Evolutionary conservation across 2,113 vertebrate species (phyloP).

Genomic region (Syrmaticus mikado): DNA sequence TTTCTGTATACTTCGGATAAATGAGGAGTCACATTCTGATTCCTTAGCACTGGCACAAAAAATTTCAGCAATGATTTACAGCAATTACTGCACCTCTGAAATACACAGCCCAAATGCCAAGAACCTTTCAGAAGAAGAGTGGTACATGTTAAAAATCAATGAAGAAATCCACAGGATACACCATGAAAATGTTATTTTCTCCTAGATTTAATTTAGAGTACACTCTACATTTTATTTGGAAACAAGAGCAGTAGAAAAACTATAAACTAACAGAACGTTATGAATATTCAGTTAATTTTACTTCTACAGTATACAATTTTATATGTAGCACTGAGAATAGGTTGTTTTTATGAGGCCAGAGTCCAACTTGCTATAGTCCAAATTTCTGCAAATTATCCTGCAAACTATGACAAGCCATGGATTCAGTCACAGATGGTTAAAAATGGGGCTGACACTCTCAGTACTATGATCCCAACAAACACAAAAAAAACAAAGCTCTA

Average conservation of each 20-base stretch:
- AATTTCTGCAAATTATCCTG: conserved; percentile 69
- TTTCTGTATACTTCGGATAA: neutral
- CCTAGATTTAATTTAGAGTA: conserved; percentile 72
- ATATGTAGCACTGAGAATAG: conserved; percentile 70
- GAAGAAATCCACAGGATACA: conserved; percentile 55
- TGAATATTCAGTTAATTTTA: conserved; percentile 84
- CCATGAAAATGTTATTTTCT: conserved; percentile 69
- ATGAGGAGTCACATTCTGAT: neutral
- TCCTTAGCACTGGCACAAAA: conserved; percentile 4
- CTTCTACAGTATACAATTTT: conserved; percentile 73
- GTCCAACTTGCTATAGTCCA: conserved; percentile 60
- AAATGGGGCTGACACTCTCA: conserved; percentile 45
- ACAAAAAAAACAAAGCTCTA: neutral
- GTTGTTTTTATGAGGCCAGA: conserved; percentile 70
- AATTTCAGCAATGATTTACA: conserved; percentile 35
- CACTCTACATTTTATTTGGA: conserved; percentile 76
- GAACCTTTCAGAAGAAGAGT: conserved; percentile 18
- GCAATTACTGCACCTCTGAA: conserved; percentile 28
- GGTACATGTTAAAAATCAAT: conserved; percentile 26
- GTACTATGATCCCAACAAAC: neutral
- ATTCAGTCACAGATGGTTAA: conserved; percentile 63
- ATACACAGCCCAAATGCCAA: conserved; percentile 20
- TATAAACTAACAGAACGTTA: conserved; percentile 78
- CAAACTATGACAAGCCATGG: conserved; percentile 39
- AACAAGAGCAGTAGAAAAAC: conserved; percentile 71